A percentile compares a stretch with the other conserved stretches of the same genome.
These are phyloP conservation scores for Anisognathus igniventris DNA, from an alignment of 2,797 vertebrate genomes.

Conservation along the genomic window DNA sequence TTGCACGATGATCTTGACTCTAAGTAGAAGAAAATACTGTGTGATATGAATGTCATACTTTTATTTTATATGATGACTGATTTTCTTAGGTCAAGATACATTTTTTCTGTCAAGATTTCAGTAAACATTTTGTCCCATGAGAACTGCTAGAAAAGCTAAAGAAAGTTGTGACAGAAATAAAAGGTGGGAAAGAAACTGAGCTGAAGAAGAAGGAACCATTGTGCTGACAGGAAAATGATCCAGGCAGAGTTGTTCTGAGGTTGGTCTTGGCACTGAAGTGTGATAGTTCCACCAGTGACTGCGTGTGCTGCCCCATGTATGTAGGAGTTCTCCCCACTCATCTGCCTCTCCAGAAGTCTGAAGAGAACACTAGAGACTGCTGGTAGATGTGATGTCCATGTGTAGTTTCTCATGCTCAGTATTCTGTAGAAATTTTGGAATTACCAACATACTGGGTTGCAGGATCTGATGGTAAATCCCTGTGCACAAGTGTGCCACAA, in stretches of 20 bases:
- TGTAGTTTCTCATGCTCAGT: background rate
- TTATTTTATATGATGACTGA: background rate
- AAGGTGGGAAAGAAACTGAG: background rate
- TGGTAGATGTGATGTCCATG: background rate
- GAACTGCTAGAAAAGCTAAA: background rate
- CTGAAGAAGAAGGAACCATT: background rate
- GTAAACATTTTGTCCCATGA: background rate
- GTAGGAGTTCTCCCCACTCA: background rate
- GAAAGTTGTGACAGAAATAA: background rate
- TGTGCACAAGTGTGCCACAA: background rate
- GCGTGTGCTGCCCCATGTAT: fast-evolving
- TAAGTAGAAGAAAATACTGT: background rate
- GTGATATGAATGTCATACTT: background rate
- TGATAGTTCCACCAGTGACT: background rate
- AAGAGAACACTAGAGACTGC: no score
- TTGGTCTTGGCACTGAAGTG: background rate
- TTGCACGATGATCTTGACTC: background rate
- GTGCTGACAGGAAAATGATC: background rate
- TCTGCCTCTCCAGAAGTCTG: no score
- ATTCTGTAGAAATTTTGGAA: background rate
- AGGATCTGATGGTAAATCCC: background rate
- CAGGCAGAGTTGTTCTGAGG: background rate
- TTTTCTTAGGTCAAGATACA: background rate
- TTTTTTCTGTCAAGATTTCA: background rate
- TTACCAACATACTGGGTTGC: fast-evolving